Conservation (phyloP, 1,140 invertebrate genomes). For the Aphaenogaster rudis region DNA sequence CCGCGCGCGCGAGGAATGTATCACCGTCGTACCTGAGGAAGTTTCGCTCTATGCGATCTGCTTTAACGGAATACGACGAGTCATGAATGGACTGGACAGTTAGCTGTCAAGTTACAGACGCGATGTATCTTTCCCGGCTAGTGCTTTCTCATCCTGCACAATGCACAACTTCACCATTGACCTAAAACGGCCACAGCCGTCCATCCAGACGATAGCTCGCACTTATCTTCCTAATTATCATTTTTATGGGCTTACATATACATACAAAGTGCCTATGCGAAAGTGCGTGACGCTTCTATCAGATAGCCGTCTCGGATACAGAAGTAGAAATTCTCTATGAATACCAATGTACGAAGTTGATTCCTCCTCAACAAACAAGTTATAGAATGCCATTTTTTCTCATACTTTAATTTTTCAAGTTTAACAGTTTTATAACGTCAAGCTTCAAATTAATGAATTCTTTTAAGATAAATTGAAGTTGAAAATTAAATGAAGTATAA, state of each 20-base stretch:
- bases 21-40: background rate
- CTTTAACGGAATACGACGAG: constrained; percentile 41
- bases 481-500: background rate
- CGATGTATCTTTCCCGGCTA: constrained; percentile 3
- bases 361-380: background rate
- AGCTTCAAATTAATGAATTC: background rate
- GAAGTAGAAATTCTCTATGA: constrained; percentile 15
- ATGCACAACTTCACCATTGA: constrained; percentile 15
- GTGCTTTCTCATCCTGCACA: constrained; percentile 42
- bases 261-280: background rate
- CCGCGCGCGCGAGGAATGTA: constrained; percentile 32
- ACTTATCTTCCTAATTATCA: constrained; percentile 52
- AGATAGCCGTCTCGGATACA: background rate
- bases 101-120: constrained; percentile 34
- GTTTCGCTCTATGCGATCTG: constrained; percentile 2
- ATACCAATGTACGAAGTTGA: background rate
- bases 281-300: background rate
- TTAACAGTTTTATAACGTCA: background rate
- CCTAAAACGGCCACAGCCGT: constrained; percentile 13
- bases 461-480: background rate
- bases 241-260: constrained; percentile 32
- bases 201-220: background rate
- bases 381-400: background rate
- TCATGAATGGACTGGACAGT: constrained; percentile 52
- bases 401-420: background rate